Evolutionary conservation across 2,888 invertebrate species (phyloP).

Genomic region (Ophion costatus): DNA sequence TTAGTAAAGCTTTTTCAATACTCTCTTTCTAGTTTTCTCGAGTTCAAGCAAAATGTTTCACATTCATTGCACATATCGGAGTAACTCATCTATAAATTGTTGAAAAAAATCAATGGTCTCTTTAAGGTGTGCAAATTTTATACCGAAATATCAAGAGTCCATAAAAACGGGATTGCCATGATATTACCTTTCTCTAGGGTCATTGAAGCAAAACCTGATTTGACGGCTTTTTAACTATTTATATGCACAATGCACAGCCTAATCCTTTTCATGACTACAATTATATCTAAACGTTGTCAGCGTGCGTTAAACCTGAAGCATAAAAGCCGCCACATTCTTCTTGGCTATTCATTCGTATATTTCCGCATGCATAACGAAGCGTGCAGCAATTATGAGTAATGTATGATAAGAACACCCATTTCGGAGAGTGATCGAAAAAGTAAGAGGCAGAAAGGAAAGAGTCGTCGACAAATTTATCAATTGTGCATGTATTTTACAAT

Average conservation of each 20-base stretch:
- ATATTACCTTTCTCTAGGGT: too few species aligned
- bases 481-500: conserved; percentile 43
- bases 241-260: too few species aligned
- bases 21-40: neutral
- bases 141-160: too few species aligned
- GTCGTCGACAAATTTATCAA: conserved; percentile 9
- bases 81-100: neutral
- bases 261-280: too few species aligned
- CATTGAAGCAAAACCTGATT: too few species aligned
- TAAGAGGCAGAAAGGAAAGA: conserved; percentile 12
- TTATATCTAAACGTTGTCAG: too few species aligned
- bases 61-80: neutral
- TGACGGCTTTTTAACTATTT: too few species aligned
- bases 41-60: neutral
- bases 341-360: neutral
- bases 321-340: too few species aligned
- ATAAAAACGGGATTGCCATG: too few species aligned
- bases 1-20: neutral
- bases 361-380: neutral
- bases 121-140: too few species aligned
- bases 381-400: neutral
- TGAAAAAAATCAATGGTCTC: too few species aligned
- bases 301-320: too few species aligned
- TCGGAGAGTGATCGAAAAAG: neutral
- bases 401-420: neutral